Evolutionary conservation across 1,140 invertebrate genomes (phyloP).

Genomic region (Triops cancriformis): DNA sequence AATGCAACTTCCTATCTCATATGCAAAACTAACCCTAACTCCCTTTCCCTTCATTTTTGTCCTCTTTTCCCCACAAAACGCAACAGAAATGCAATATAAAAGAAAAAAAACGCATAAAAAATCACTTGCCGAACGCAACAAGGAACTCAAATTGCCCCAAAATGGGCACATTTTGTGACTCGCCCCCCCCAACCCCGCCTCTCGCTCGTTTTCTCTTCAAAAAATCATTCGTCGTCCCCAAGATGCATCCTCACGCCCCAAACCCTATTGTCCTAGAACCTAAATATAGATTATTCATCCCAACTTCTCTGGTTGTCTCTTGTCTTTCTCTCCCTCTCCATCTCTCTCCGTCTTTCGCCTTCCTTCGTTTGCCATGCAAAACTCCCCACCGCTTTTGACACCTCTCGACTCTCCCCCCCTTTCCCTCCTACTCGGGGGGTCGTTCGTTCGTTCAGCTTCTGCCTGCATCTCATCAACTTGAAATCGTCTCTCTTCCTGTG

Average conservation of each 20-base stretch:
- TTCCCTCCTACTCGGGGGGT: neutral
- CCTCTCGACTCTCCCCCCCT: neutral
- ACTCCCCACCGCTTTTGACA: slow-evolving; percentile 4
- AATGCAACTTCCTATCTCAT: neutral
- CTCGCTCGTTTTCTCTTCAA: neutral
- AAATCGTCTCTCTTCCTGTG: neutral
- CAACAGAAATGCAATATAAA: too few species aligned
- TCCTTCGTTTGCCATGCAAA: neutral
- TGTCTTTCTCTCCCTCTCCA: neutral
- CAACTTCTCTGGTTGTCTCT: neutral
- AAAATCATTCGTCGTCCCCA: neutral
- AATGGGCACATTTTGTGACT: too few species aligned
- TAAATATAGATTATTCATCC: slow-evolving; percentile 11
- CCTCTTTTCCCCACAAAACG: neutral
- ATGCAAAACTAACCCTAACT: neutral
- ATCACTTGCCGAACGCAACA: too few species aligned
- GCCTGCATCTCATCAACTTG: slow-evolving; percentile 2
- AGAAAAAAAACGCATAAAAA: too few species aligned
- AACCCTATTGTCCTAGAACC: neutral
- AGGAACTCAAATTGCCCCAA: too few species aligned
- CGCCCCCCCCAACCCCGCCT: too few species aligned
- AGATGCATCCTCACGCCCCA: neutral
- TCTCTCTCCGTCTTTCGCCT: neutral
- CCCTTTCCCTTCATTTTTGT: neutral
- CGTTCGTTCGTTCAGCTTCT: neutral